Evolutionary conservation across 2,797 vertebrate genomes (phyloP), one percentile per base, ranked within the genome.

Genomic region (Megalops cyprinoides): DNA sequence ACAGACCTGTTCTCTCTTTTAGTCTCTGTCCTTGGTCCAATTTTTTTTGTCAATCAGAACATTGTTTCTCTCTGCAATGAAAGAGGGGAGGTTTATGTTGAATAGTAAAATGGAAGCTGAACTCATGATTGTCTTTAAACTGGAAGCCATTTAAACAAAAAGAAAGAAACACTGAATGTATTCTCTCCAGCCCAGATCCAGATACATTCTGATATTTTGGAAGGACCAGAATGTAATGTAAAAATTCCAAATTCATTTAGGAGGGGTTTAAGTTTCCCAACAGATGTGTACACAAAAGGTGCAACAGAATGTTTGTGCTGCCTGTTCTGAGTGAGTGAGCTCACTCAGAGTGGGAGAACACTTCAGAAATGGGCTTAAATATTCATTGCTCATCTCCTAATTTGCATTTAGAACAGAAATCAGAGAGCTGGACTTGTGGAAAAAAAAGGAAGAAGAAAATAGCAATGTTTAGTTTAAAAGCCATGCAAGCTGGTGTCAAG

Each of bases 71-170:
- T 46, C 48, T 71, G 77, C 46, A 25, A 85, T 84, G 84, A 87
- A 84, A 20, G 62, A 75, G 78, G 81, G 82, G 82, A 73, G 76
- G 73, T 82, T 83, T 69, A 84, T 85, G 81, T 82, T 81, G 77
- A 83, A 83, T 82, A 82, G 87, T 83, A 82, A 82, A 85, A 79
- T 76, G 71, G 80, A 84, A 82, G 84, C 78, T 83, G 74, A 84
- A 84, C 82, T 81, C 78, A 82, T 85, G 85, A 84, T 81, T 86
- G 83, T 85, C 81, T 84, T 79, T 86, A 88, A 86, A 85, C 87
- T 76, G 20, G 67, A 78, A 83, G 87, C 88, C 87, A 89, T 82
- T n/a, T 82, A 77, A 87, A 84, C 83, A 83, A 85, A 79, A 73
- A 58, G 53, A 78, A 79, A 84, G 73, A 84, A 73, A 82, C 74